phyloP scores from a whole-genome alignment of 1,140 invertebrate genomes.

The Zaprionus taronus region DNA sequence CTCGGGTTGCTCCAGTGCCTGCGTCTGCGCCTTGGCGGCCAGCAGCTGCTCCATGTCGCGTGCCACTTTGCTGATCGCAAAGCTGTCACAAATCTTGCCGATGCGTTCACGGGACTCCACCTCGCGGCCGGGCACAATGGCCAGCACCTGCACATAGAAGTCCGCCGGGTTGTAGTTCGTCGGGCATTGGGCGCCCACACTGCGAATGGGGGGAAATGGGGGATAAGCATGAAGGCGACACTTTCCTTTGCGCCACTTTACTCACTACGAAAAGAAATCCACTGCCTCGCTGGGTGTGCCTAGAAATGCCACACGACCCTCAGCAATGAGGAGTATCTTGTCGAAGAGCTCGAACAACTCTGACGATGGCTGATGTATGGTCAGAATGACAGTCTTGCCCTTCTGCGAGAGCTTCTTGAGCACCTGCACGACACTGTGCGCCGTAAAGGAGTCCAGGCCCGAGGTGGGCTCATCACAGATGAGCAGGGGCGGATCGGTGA shows the following conservation, averaged over 20 bases:
- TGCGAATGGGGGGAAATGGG: conserved; percentile 67
- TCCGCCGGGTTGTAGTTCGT: conserved; percentile 98
- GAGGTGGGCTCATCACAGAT: conserved; percentile 99
- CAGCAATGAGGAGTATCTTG: conserved; percentile 94
- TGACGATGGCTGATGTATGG: conserved; percentile 98
- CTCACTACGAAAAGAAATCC: conserved; percentile 93
- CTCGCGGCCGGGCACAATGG: conserved; percentile 93
- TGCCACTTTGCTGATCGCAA: conserved; percentile 86
- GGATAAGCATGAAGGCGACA: background rate
- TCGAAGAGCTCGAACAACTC: conserved; percentile 97
- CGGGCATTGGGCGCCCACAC: conserved; percentile 91
- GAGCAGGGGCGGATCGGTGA: conserved; percentile 97
- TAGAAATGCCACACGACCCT: conserved; percentile 95
- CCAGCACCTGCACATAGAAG: conserved; percentile 96
- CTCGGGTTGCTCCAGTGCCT: conserved; percentile 82
- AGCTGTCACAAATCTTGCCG: conserved; percentile 91
- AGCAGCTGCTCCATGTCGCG: conserved; percentile 84
- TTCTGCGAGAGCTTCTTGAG: conserved; percentile 91
- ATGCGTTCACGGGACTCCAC: conserved; percentile 90
- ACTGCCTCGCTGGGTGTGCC: conserved; percentile 92
- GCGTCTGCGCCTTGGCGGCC: conserved; percentile 72
- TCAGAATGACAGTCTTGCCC: conserved; percentile 96
- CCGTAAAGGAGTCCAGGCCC: conserved; percentile 94
- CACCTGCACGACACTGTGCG: conserved; percentile 94
- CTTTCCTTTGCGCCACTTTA: background rate